phyloP scores from a whole-genome alignment of 2,888 invertebrate genomes.

The Thymelicus sylvestris region DNA sequence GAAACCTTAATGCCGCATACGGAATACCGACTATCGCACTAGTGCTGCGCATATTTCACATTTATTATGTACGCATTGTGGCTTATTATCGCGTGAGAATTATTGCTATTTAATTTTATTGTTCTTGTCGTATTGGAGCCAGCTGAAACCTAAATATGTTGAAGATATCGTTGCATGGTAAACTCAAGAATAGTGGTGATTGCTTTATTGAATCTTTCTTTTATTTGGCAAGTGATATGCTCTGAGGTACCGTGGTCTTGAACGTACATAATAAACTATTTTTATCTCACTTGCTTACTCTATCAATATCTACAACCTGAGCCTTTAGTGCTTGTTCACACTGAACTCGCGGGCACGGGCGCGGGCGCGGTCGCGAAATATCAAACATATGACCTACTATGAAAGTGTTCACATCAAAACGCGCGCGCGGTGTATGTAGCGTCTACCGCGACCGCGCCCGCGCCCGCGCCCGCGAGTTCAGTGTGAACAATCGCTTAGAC shows the following conservation, averaged over 20 bases:
- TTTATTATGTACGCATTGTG: constrained; percentile 21
- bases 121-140: neutral
- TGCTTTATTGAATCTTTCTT: neutral
- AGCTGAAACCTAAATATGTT: constrained; percentile 25
- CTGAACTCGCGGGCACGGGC: too few species aligned
- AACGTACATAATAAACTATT: neutral
- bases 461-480: too few species aligned
- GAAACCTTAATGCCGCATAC: constrained; percentile 37
- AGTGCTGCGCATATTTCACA: constrained; percentile 19
- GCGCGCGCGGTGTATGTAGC: too few species aligned
- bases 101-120: constrained; percentile 9
- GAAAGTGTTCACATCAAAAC: too few species aligned
- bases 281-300: neutral
- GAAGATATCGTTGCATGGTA: constrained; percentile 19
- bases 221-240: neutral
- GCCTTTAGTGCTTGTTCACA: too few species aligned
- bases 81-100: constrained; percentile 11
- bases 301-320: neutral
- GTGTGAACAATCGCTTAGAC: too few species aligned
- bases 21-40: constrained; percentile 22
- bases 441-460: too few species aligned
- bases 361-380: too few species aligned
- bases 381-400: too few species aligned
- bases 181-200: neutral
- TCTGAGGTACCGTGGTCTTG: too few species aligned